Base-by-base conservation (phyloP, 2,797 vertebrate genomes). In the Leptatherina wallacei region DNA sequence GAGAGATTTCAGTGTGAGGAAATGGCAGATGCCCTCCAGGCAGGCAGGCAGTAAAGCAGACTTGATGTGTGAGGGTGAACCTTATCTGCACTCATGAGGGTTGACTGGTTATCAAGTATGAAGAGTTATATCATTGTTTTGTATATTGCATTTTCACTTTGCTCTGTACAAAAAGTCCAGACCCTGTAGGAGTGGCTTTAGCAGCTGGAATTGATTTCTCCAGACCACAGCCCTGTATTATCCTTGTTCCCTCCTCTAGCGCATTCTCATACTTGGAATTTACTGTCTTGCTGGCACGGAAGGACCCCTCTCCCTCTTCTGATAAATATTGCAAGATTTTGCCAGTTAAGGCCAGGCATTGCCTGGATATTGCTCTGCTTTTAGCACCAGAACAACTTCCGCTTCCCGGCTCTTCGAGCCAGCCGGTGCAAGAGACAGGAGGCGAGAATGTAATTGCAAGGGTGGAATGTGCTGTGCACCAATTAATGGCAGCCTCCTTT, bases 311-410 rank as follows among this genome's bases (percentile, higher is more conserved):
- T 74, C 83, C 77, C 75, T 76, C 78, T 77, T 81, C 73, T 91
- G 78, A 93, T 92, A 93, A 92, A 93, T 91, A 92, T 90, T 87
- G 80, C 86, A 91, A 85, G 73, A 84, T 84, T 80, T 83, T 65
- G 73, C 86, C 84, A 81, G 81, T 78, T 65, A 77, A 80, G 85
- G 82, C 87, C 85, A 89, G 84, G 87, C 87, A 78, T 81, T 83
- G 88, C 92, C 88, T 90, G 90, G 90, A 92, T 92, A 93, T 93
- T 92, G 89, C 89, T 84, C 66, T 75, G 85, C 86, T 91, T 93
- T 93, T 88, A 93, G 88, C 81, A 84, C 79, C 78, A 82, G 81
- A 78, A 86, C 79, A 82, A 88, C 86, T 91, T 90, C 86, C 80
- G 79, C 73, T 83, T 78, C 80, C 84, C 58, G 4, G 72, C 76